These are phyloP conservation scores for Lepeophtheirus salmonis DNA, from an alignment of 1,140 invertebrate genomes.

Conservation along the genomic window DNA sequence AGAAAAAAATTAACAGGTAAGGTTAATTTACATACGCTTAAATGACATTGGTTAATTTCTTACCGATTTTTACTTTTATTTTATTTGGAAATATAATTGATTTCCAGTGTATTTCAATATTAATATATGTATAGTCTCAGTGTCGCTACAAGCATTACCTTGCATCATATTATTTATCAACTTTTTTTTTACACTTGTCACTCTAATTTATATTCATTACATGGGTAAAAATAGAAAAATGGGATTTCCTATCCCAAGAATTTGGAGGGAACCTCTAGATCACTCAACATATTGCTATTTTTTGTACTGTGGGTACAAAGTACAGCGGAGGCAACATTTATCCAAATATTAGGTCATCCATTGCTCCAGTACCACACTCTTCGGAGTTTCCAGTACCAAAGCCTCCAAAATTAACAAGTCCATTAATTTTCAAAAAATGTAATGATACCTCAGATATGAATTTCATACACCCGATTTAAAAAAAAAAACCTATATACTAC, in stretches of 20 bases:
- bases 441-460: not conserved
- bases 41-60: too few species aligned
- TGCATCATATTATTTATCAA: too few species aligned
- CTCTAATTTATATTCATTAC: too few species aligned
- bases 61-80: too few species aligned
- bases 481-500: not conserved
- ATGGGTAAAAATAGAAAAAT: conserved; percentile 13
- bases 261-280: conserved; percentile 18
- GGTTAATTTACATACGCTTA: too few species aligned
- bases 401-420: not conserved
- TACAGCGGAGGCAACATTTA: not conserved
- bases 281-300: conserved; percentile 13
- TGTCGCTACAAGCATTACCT: too few species aligned
- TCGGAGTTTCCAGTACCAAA: not conserved
- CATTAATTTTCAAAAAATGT: not conserved
- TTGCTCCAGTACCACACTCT: not conserved
- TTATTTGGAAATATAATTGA: too few species aligned
- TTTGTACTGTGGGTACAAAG: not conserved
- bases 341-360: not conserved
- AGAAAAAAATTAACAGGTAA: not conserved
- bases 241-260: conserved; percentile 21
- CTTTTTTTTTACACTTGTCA: too few species aligned
- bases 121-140: too few species aligned
- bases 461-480: not conserved
- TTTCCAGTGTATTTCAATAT: too few species aligned